Evolutionary conservation across 2,888 invertebrate genomes (phyloP).

Genomic region (Netelia melanura): DNA sequence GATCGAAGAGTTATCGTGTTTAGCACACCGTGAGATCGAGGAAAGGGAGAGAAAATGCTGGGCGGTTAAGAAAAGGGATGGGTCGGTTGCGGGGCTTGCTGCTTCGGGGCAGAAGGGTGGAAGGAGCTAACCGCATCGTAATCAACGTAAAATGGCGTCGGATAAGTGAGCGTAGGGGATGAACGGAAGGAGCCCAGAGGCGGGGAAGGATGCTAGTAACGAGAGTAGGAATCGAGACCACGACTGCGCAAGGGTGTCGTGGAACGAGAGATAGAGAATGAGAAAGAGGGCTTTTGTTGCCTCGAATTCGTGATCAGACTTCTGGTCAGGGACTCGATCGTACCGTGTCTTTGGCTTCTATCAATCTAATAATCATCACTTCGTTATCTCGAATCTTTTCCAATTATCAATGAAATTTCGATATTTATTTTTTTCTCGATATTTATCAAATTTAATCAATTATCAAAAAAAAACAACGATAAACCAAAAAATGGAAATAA

Average conservation of each 20-base stretch:
- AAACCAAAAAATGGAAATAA: too few relatives aligned
- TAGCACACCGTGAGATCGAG: slow-evolving; percentile 10
- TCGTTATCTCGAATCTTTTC: not conserved
- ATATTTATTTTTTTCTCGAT: too few relatives aligned
- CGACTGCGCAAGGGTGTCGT: slow-evolving; percentile 62
- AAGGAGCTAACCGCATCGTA: slow-evolving; percentile 82
- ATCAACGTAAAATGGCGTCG: slow-evolving; percentile 83
- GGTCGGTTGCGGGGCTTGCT: slow-evolving; percentile 71
- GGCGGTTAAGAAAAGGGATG: slow-evolving; percentile 62
- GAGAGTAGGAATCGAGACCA: slow-evolving; percentile 58
- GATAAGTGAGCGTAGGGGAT: slow-evolving; percentile 66
- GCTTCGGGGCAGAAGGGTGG: slow-evolving; percentile 72
- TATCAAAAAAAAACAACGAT: too few relatives aligned
- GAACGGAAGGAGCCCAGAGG: not conserved
- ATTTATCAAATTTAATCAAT: too few relatives aligned
- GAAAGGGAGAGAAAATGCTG: slow-evolving; percentile 30
- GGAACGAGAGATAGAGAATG: slow-evolving; percentile 20
- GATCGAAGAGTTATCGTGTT: slow-evolving; percentile 44
- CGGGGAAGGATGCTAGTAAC: slow-evolving; percentile 52
- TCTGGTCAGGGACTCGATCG: slow-evolving; percentile 50
- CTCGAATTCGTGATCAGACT: slow-evolving; percentile 61
- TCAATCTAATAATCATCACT: not conserved
- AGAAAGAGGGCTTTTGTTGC: slow-evolving; percentile 55
- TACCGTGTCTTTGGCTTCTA: slow-evolving; percentile 18
- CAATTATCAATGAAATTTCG: not conserved